A percentile compares a stretch with the other conserved stretches of the same genome.
Evolutionary conservation across 2,888 invertebrate species (phyloP).

Genomic region (Caenorhabditis imperialis): DNA sequence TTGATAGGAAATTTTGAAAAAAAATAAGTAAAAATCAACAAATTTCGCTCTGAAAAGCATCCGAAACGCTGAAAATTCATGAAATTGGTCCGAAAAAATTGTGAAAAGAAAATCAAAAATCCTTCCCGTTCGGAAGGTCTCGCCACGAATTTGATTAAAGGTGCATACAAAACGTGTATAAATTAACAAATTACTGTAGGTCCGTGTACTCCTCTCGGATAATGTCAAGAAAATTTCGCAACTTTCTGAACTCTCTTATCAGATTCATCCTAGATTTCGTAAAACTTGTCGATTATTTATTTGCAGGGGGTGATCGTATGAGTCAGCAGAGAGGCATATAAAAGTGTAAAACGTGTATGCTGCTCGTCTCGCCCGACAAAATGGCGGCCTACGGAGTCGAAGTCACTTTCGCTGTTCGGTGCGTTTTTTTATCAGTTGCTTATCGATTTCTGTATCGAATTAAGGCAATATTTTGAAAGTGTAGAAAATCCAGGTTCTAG

Average conservation of each 20-base stretch:
- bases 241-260: background rate
- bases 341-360: conserved; percentile 54
- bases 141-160: conserved; percentile 4
- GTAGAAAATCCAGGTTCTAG: background rate
- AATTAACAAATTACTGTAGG: conserved; percentile 1
- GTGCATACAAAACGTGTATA: background rate
- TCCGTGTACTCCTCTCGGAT: conserved; percentile 1
- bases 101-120: no score
- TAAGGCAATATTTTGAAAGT: background rate
- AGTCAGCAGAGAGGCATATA: conserved; percentile 31
- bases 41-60: no score
- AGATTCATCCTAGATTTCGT: background rate
- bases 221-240: background rate
- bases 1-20: background rate
- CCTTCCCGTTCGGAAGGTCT: background rate
- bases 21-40: background rate
- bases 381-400: conserved; percentile 53
- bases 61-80: no score
- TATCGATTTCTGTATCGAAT: no score
- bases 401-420: conserved; percentile 39
- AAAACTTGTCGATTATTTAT: background rate
- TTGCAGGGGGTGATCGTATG: conserved; percentile 12
- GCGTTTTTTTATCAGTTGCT: conserved; percentile 14
- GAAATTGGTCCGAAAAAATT: no score
- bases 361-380: conserved; percentile 54